Evolutionary conservation across 2,113 vertebrate genomes (phyloP).

Genomic region (Planiliza haematocheilus): DNA sequence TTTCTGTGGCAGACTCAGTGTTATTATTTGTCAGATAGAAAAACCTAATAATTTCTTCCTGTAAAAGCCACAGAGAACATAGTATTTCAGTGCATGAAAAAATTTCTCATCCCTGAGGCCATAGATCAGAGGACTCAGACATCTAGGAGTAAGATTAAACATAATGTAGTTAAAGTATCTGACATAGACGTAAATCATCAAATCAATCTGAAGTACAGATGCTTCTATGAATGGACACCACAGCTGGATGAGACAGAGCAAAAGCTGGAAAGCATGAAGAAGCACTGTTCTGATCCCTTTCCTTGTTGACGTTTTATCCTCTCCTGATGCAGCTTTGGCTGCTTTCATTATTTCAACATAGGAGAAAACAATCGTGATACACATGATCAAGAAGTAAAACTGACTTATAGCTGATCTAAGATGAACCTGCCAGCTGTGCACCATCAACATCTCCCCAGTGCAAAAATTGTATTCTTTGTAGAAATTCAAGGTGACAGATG

Average conservation of each 20-base stretch:
- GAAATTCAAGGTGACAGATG: too few species aligned
- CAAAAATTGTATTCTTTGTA: conserved; percentile 7
- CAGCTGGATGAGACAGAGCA: conserved; percentile 69
- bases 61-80: too few species aligned
- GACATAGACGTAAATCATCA: background rate
- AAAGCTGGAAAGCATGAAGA: conserved; percentile 72
- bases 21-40: too few species aligned
- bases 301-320: conserved; percentile 42
- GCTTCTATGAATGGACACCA: conserved; percentile 64
- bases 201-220: conserved; percentile 11
- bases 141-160: conserved; percentile 50
- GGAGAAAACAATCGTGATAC: too few species aligned
- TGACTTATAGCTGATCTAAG: conserved; percentile 36
- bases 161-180: conserved; percentile 54
- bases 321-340: too few species aligned
- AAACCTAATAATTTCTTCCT: too few species aligned
- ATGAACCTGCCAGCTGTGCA: conserved; percentile 61
- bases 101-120: too few species aligned
- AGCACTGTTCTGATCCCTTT: conserved; percentile 72
- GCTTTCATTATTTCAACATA: too few species aligned
- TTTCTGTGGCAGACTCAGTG: too few species aligned
- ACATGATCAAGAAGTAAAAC: too few species aligned
- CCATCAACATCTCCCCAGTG: conserved; percentile 9
- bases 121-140: too few species aligned
- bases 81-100: too few species aligned